Conservation (phyloP, 2,797 vertebrate genomes). For the Tauraco hartlaubi region DNA sequence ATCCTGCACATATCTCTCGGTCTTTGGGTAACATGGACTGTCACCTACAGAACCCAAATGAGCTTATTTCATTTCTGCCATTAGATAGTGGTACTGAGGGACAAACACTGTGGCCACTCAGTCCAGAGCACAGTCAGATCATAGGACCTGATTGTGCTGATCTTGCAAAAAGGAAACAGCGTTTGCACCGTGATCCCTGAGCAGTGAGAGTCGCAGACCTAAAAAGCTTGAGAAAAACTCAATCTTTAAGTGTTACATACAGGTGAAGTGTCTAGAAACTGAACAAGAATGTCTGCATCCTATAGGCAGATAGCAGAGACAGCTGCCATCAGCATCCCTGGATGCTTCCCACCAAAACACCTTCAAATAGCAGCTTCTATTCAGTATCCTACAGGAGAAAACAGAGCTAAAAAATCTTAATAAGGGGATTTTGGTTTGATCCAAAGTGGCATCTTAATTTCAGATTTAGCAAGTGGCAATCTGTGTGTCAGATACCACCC, state of each 20-base stretch:
- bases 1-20: background rate
- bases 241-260: background rate
- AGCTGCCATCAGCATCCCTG: background rate
- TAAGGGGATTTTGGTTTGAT: background rate
- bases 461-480: background rate
- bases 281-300: background rate
- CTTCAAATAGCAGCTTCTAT: background rate
- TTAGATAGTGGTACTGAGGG: background rate
- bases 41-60: background rate
- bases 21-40: background rate
- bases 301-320: background rate
- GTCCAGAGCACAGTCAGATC: background rate
- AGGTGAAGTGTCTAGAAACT: background rate
- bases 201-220: background rate
- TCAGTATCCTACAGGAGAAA: background rate
- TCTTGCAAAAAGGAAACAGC: background rate
- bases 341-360: background rate
- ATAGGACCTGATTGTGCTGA: fast-evolving
- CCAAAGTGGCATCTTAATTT: background rate
- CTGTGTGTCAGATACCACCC: background rate
- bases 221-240: background rate
- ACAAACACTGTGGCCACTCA: background rate
- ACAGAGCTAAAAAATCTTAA: background rate
- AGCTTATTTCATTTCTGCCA: background rate
- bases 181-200: background rate